Base-by-base conservation (phyloP, 2,888 invertebrate species). In the Torymus tubicola region DNA sequence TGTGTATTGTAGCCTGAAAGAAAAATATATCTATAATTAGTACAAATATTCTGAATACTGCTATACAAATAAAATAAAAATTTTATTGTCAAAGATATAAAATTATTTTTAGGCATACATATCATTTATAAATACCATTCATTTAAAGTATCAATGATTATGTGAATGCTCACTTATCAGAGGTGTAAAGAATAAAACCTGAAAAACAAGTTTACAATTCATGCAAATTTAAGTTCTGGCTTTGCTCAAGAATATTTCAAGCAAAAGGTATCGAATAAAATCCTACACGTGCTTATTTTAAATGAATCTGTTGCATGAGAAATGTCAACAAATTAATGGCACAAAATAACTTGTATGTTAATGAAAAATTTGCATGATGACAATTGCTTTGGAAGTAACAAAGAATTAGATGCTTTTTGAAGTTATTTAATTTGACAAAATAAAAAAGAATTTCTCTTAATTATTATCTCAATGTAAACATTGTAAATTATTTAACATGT, bases 161-260 rank as follows among this genome's bases (percentile, higher is more conserved):
- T 60, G 12, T 60, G 12, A 61, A 65, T 60, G 50, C 52, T 72
- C 67, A 61, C 18, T 67, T 61, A 13, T 24, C 73, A 72, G 14
- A 72, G 53, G 21, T 68, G n/a, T 12, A 74, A 24, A 70, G 42
- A 75, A 75, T 67, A 67, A 76, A 80, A 67, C 80, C 21, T 80
- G 80, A 71, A 80, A 80, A 80, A 71, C 80, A 76, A 76, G 80
- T 80, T 80, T 68, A 16, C 63, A 71, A 75, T 80, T 64, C n/a
- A 76, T 76, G 75, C 71, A 71, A 65, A 71, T 65, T 69, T 24
- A 8, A 70, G 21, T 53, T 12, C 63, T 63, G 31, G 5, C 24
- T 64, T 64, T 50, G 57, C 57, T 50, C 42, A 18, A 63, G 64
- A 70, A 50, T 70, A 77, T 77, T 77, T 77, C 50, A 64, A 64